A percentile compares a stretch with the other conserved stretches of the same genome.
Conservation (phyloP, 2,888 invertebrate species). For the Cheilosia grossa region DNA sequence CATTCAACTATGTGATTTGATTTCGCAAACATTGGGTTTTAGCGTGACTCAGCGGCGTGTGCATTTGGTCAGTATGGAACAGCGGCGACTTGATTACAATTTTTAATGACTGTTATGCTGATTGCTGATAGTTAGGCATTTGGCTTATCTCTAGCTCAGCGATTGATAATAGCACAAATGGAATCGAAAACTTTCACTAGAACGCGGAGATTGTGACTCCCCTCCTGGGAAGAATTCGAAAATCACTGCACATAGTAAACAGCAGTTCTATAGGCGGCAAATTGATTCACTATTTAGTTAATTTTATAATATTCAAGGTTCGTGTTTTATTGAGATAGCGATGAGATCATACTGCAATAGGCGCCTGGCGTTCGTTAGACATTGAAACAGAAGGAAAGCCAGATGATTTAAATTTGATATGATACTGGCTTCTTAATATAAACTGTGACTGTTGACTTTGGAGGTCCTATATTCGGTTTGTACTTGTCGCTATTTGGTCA, state of each 20-base stretch:
- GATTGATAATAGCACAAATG: background rate
- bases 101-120: background rate
- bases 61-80: background rate
- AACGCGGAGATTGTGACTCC: background rate
- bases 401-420: too few relatives aligned
- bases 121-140: conserved; percentile 3
- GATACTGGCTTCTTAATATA: too few relatives aligned
- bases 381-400: too few relatives aligned
- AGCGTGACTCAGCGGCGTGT: conserved; percentile 13
- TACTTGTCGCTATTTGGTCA: too few relatives aligned
- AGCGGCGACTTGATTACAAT: background rate
- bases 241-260: too few relatives aligned
- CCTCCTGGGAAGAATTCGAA: background rate
- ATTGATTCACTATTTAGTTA: background rate
- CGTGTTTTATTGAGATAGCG: too few relatives aligned
- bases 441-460: too few relatives aligned
- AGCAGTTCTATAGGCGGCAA: background rate
- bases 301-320: too few relatives aligned
- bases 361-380: too few relatives aligned
- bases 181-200: conserved; percentile 4
- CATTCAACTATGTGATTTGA: conserved; percentile 42
- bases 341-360: too few relatives aligned
- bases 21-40: conserved; percentile 28
- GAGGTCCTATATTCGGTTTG: too few relatives aligned
- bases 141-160: conserved; percentile 4